Conservation (phyloP, 2,113 vertebrate species). For the Nothocercus nigrocapillus region DNA sequence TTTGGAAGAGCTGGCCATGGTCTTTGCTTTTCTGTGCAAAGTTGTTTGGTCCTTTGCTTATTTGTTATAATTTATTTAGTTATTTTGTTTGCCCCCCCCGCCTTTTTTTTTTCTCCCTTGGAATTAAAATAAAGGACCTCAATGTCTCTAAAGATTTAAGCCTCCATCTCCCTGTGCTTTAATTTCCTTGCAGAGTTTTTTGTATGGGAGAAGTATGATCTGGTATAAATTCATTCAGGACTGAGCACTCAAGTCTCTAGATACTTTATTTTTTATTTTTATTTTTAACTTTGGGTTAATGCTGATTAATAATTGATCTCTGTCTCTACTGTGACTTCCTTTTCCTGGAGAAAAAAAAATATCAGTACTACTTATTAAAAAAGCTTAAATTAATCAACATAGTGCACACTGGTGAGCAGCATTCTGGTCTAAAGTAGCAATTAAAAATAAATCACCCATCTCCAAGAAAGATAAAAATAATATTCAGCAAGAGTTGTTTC, state of each 20-base stretch:
- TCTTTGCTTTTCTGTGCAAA: not conserved
- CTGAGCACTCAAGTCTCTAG: not conserved
- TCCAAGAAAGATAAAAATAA: conserved; percentile 72
- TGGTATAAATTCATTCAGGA: not conserved
- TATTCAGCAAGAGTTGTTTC: conserved; percentile 68
- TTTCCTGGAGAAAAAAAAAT: conserved; percentile 11
- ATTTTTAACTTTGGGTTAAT: not conserved
- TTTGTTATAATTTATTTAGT: not conserved
- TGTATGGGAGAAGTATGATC: not conserved
- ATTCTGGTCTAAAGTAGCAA: conserved; percentile 65
- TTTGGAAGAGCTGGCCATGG: not conserved
- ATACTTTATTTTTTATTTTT: not conserved
- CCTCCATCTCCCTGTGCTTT: not conserved
- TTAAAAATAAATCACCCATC: conserved; percentile 74
- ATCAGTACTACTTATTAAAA: not conserved
- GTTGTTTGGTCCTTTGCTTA: not conserved
- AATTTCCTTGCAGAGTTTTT: not conserved
- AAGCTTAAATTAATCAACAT: conserved; percentile 37
- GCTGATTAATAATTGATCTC: conserved; percentile 40
- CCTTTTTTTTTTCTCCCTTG: not conserved
- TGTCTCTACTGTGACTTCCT: not conserved
- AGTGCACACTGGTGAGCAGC: conserved; percentile 24
- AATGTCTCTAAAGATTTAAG: not conserved
- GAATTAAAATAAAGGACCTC: not conserved
- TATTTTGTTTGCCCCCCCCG: not conserved